phyloP scores from a whole-genome alignment of 2,113 vertebrate species.

The Varanus salvator region DNA sequence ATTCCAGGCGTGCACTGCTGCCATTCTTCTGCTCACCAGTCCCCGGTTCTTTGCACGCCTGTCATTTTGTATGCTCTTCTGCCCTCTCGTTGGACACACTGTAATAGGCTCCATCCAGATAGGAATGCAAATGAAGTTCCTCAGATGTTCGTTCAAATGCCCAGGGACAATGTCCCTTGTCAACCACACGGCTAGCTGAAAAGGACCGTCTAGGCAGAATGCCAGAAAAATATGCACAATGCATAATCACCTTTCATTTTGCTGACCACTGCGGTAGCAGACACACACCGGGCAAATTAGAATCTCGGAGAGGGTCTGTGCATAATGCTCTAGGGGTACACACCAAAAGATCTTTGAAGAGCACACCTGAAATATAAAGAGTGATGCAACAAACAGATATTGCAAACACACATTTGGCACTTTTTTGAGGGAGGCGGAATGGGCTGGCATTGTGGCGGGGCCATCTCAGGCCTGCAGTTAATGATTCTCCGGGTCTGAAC shows the following conservation, averaged over 20 bases:
- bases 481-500: too few species aligned
- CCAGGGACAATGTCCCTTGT: background rate
- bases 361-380: background rate
- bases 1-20: background rate
- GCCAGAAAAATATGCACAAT: conserved; percentile 11
- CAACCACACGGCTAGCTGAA: background rate
- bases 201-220: background rate
- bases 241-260: conserved; percentile 1
- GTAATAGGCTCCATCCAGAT: background rate
- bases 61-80: background rate
- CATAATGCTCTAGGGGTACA: background rate
- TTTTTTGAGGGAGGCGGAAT: background rate
- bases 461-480: too few species aligned
- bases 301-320: background rate
- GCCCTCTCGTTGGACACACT: background rate
- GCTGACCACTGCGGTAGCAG: background rate
- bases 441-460: background rate
- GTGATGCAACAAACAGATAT: background rate
- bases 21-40: too few species aligned
- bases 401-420: background rate
- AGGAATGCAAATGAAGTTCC: background rate
- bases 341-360: background rate
- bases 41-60: background rate
- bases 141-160: conserved; percentile 7
- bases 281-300: background rate